Evolutionary conservation across 2,888 invertebrate species (phyloP), one percentile per base, ranked within the genome.

Genomic region (Cordilura impudica): DNA sequence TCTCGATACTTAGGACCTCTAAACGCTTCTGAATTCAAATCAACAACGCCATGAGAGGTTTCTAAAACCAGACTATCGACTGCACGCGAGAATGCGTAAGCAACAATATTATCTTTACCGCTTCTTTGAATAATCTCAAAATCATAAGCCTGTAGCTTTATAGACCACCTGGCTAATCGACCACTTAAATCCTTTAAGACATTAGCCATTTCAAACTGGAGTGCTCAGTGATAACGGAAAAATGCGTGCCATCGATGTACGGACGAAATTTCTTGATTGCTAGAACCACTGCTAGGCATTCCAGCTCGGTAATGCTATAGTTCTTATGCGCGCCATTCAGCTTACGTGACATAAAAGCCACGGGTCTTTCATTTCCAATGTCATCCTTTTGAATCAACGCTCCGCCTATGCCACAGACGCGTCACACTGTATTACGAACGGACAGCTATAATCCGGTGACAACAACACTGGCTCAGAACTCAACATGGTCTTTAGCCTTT

Each of bases 381-480:
- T 63, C 73, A 58, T 69, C 67, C 8, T 43, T 18, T 43, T 81
- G 79, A 7, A 65, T 54, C 8, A 81, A 47, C 19, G 78, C 79
- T n/a, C 60, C 70, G 1, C 74, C 78, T 14, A 69, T 66, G 12
- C 78, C 74, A 31, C 21, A 10, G 66, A 66, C 4, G 82, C 76
- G 54, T 82, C 82, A 49, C 78, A 81, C 16, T 81, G 78, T 8
- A 81, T 43, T 8, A 65, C 47, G 23, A 80, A 81, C 2, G 66
- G 78, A 43, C 56, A 43, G 12, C 54, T 31, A 67, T 74, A 80
- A 67, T 81, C 73, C 3, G 80, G 66, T n/a, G 71, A 63, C 4
- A 43, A 23, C 54, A 81, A 23, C 4, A 81, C 56, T 10, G 81
- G 77, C 23, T 73, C 77, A 7, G 63, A 43, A 14, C 66, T 72